Conservation (phyloP, 2,888 invertebrate genomes). For the Phyllotreta striolata region DNA sequence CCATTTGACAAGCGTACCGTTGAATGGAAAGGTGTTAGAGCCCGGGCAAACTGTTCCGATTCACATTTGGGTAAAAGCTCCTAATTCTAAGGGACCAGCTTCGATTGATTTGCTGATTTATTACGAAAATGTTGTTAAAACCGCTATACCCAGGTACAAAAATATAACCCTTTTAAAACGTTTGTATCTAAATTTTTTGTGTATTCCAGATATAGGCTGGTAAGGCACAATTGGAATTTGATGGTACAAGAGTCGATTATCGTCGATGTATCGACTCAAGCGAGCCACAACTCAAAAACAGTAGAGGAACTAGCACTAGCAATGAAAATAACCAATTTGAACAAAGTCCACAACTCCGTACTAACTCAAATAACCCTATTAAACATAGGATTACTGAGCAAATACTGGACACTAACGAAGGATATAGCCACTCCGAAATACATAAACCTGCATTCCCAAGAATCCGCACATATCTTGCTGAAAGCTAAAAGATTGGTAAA, state of each 20-base stretch:
- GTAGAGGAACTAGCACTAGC: slow-evolving; percentile 71
- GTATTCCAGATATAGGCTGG: slow-evolving; percentile 65
- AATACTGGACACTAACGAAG: slow-evolving; percentile 66
- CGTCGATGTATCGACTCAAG: slow-evolving; percentile 63
- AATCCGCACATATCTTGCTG: slow-evolving; percentile 64
- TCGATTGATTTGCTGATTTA: slow-evolving; percentile 76
- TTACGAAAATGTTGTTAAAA: slow-evolving; percentile 66
- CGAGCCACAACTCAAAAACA: slow-evolving; percentile 59
- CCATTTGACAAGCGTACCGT: slow-evolving; percentile 59
- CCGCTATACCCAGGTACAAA: slow-evolving; percentile 56
- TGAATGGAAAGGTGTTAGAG: slow-evolving; percentile 63
- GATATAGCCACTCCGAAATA: slow-evolving; percentile 54
- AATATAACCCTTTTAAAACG: slow-evolving; percentile 4
- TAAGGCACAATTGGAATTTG: slow-evolving; percentile 72
- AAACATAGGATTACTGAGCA: slow-evolving; percentile 69
- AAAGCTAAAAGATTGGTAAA: slow-evolving; percentile 59
- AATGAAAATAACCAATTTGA: slow-evolving; percentile 74
- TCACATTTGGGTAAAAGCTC: slow-evolving; percentile 75
- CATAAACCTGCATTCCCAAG: slow-evolving; percentile 63
- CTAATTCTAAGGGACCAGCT: slow-evolving; percentile 70
- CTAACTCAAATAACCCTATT: slow-evolving; percentile 66
- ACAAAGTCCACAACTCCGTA: slow-evolving; percentile 70
- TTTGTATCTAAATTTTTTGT: slow-evolving; percentile 8
- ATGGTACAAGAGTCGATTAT: slow-evolving; percentile 69
- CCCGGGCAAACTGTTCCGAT: slow-evolving; percentile 64